Evolutionary conservation across 2,888 invertebrate genomes (phyloP), one percentile per base, ranked within the genome.

Genomic region (Melipona bicolor): DNA sequence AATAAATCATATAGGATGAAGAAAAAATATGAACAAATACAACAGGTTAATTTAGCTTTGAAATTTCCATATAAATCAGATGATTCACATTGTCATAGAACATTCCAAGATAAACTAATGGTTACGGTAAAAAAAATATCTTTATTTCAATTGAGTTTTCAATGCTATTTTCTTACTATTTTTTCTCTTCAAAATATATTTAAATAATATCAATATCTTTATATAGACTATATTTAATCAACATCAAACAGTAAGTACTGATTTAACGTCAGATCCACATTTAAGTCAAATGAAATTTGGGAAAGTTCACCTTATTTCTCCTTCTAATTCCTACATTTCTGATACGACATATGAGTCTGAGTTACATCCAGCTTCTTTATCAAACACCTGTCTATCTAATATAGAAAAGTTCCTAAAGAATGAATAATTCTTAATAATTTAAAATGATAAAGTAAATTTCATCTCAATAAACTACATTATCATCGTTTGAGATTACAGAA

Each of bases 1-100:
- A 93, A 95, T 76, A 87, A 89, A 68, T 89, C 92, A 65, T 95
- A 95, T 82, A 90, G 93, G 86, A 81, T 93, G 17, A 79, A 88
- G 36, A 90, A 90, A 69, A 94, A 94, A 75, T 74, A 81, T 27
- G 75, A 79, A 19, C 92, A 93, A 74, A 87, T 76, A 6, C 62
- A 64, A 49, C 87, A 90, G 59, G 81, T 91, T 9, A 87, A 91
- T 43, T 70, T 50, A 21, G 77, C 88, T 5, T 78, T 91, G 6
- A 52, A 71, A 15, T 92, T 91, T 75, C 91, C 91, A 0, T 24
- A 17, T 9, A 50, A 79, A 0, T 64, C 78, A 0, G 77, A 81
- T 15, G 50, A 54, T 6, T 64, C 87, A 19, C 84, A 88, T 71
- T 90, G 87, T 74, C 90, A 92, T 36, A 87, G 90, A 59, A 91